phyloP scores from a whole-genome alignment of 1,140 invertebrate species.

The Caerostris darwini region DNA sequence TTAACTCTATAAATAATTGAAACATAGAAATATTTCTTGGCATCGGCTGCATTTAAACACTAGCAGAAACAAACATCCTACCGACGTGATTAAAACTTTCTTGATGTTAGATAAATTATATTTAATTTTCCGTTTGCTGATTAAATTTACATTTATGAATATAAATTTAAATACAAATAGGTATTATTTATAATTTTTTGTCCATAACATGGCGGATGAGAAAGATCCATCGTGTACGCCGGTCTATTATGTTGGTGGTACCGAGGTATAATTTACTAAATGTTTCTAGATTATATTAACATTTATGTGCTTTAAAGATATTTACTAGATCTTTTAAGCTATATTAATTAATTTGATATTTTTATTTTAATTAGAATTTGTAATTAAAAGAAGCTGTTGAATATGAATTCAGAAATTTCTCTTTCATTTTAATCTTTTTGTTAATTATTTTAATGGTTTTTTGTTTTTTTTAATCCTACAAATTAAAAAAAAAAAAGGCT shows the following conservation, averaged over 20 bases:
- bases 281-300: too few species aligned
- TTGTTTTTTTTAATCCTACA: too few species aligned
- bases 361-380: neutral
- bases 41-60: constrained; percentile 2
- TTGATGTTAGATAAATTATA: neutral
- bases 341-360: neutral
- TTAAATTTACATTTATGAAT: neutral
- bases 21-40: neutral
- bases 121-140: neutral
- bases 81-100: neutral
- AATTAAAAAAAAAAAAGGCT: too few species aligned
- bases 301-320: too few species aligned
- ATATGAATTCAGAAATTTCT: neutral
- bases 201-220: constrained; percentile 71
- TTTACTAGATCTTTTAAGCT: too few species aligned
- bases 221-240: constrained; percentile 77
- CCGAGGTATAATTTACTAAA: constrained; percentile 48
- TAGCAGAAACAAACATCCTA: constrained; percentile 42
- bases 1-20: neutral
- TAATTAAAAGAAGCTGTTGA: neutral
- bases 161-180: neutral
- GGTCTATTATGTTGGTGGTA: constrained; percentile 75
- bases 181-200: neutral
- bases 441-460: neutral
- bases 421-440: neutral